Conservation (phyloP, 2,888 invertebrate genomes). For the Noctua pronuba region DNA sequence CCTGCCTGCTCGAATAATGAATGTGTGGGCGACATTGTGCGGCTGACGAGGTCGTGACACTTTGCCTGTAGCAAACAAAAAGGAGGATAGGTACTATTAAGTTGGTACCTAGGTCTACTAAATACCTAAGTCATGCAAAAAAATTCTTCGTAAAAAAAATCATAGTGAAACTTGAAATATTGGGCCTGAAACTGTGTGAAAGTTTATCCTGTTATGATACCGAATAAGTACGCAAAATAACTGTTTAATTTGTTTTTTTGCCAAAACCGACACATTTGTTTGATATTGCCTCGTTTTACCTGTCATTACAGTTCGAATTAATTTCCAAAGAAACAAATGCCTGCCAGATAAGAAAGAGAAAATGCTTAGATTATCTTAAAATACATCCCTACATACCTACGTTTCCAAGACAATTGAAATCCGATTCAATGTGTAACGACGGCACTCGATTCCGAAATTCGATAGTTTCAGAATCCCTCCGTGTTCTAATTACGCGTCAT, state of each 20-base stretch:
- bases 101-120: background rate
- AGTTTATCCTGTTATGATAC: background rate
- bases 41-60: constrained; percentile 25
- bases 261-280: background rate
- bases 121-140: background rate
- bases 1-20: constrained; percentile 55
- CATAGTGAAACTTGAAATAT: background rate
- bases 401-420: constrained; percentile 52
- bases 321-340: background rate
- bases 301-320: background rate
- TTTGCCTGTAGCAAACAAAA: background rate
- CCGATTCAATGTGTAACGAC: constrained; percentile 47
- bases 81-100: background rate
- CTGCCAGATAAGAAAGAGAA: constrained; percentile 2
- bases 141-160: background rate
- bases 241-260: background rate
- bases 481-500: constrained; percentile 72
- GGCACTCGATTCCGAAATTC: constrained; percentile 58
- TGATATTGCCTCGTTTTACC: background rate
- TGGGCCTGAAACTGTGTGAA: background rate
- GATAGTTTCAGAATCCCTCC: constrained; percentile 61
- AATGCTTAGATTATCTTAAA: constrained; percentile 10
- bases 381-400: constrained; percentile 5
- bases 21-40: constrained; percentile 59
- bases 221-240: background rate